Conservation (phyloP, 2,113 vertebrate species). For the Lates calcarifer region DNA sequence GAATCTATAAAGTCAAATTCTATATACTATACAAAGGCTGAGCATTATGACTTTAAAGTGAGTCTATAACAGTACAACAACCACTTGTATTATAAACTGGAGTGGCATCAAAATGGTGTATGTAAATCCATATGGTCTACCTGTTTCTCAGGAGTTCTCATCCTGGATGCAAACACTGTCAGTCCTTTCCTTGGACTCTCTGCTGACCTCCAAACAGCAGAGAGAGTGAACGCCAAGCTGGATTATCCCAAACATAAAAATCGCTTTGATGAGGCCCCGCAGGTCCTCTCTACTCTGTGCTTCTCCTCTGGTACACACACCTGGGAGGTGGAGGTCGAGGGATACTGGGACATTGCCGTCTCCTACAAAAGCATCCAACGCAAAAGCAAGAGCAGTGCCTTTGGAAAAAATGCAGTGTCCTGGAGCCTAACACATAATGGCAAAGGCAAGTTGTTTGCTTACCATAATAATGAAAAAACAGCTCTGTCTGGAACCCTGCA, state of each 20-base stretch:
- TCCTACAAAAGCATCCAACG: conserved; percentile 61
- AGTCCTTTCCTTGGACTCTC: conserved; percentile 62
- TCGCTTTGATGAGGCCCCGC: conserved; percentile 56
- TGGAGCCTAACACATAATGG: conserved; percentile 67
- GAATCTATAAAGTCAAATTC: not conserved
- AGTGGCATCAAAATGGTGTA: not conserved
- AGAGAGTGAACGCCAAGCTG: conserved; percentile 36
- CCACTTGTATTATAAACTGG: not conserved
- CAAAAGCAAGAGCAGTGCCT: conserved; percentile 46
- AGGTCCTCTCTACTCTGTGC: conserved; percentile 66
- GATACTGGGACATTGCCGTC: conserved; percentile 69
- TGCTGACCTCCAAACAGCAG: conserved; percentile 53
- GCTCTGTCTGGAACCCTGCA: conserved; percentile 6
- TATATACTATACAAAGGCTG: not conserved
- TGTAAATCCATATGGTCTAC: not conserved
- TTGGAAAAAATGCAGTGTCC: conserved; percentile 56
- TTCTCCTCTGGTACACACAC: conserved; percentile 54
- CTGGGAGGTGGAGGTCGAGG: conserved; percentile 69
- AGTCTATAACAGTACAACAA: no score
- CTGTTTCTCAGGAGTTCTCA: conserved; percentile 29
- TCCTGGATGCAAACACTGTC: conserved; percentile 58
- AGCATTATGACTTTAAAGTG: not conserved
- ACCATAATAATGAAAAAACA: conserved; percentile 33
- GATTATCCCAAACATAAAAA: conserved; percentile 1
- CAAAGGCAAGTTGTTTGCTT: conserved; percentile 46